Percentiles rank a stretch among this genome's conserved stretches.
phyloP scores from a whole-genome alignment of 2,797 vertebrate species.

The Gymnodraco acuticeps region DNA sequence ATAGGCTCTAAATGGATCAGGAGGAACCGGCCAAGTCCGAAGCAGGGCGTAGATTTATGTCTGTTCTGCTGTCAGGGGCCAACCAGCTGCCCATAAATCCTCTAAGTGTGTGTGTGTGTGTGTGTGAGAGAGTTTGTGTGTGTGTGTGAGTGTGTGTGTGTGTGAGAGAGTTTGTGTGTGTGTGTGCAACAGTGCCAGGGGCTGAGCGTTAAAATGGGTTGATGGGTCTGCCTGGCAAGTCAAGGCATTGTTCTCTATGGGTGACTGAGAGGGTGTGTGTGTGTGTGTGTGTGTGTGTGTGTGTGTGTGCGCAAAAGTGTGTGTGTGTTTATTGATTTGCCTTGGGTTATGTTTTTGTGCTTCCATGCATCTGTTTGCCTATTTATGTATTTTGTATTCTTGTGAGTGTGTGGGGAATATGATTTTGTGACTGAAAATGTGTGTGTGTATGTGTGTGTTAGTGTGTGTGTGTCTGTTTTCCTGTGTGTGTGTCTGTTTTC shows the following conservation, averaged over 20 bases:
- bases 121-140: too few relatives aligned
- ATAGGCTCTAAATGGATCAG: constrained; percentile 52
- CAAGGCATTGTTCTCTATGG: constrained; percentile 23
- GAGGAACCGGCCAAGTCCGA: constrained; percentile 39
- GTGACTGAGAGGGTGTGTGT: constrained; percentile 26
- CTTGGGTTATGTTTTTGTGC: constrained; percentile 12
- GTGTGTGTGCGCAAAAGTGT: neutral
- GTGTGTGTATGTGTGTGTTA: too few relatives aligned
- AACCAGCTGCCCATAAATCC: constrained; percentile 41
- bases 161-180: neutral
- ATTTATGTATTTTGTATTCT: neutral
- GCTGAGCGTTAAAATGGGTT: constrained; percentile 10
- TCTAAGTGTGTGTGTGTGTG: too few relatives aligned
- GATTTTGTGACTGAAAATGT: constrained; percentile 40
- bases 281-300: neutral
- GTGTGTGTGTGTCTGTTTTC: neutral
- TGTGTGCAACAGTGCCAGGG: constrained; percentile 10
- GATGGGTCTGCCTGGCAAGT: constrained; percentile 30
- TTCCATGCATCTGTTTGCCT: constrained; percentile 16
- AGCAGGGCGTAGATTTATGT: constrained; percentile 55
- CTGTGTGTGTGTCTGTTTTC: too few relatives aligned
- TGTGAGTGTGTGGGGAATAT: neutral
- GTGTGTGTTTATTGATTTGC: constrained; percentile 4
- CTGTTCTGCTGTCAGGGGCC: constrained; percentile 37
- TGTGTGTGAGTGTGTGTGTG: too few relatives aligned